A percentile compares a stretch with the other conserved stretches of the same genome.
These are phyloP conservation scores for Nebria salina DNA, from an alignment of 2,888 invertebrate species.

Conservation along the genomic window DNA sequence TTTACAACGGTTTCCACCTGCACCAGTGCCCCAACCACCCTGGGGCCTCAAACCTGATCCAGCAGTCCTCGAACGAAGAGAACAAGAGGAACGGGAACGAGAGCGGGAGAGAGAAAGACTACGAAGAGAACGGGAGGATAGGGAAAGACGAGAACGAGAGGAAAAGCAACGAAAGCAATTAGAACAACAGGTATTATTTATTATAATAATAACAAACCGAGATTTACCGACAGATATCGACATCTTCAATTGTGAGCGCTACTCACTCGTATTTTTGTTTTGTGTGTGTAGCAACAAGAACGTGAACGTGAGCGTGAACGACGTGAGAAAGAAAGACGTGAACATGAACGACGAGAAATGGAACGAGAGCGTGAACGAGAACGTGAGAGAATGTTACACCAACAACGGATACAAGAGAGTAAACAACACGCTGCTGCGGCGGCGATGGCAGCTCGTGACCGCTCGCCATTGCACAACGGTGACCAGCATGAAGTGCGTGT, in stretches of 20 bases:
- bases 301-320: conserved; percentile 64
- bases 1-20: conserved; percentile 67
- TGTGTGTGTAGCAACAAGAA: conserved; percentile 54
- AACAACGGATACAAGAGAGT: conserved; percentile 65
- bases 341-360: conserved; percentile 68
- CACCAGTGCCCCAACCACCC: conserved; percentile 60
- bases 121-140: conserved; percentile 68
- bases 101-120: conserved; percentile 67
- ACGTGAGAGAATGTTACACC: conserved; percentile 70
- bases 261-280: neutral
- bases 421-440: conserved; percentile 62
- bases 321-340: conserved; percentile 65
- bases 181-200: conserved; percentile 61
- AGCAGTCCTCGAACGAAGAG: conserved; percentile 69
- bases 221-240: too few species aligned
- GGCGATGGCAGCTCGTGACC: conserved; percentile 64
- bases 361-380: conserved; percentile 70
- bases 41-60: conserved; percentile 77
- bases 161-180: conserved; percentile 62
- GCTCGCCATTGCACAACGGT: conserved; percentile 82
- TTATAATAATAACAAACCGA: neutral
- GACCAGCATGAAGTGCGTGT: conserved; percentile 66
- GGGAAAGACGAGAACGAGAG: conserved; percentile 69
- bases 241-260: too few species aligned
- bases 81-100: conserved; percentile 71